Evolutionary conservation across 2,113 vertebrate genomes (phyloP).

Genomic region (Sylvilagus bachmani): DNA sequence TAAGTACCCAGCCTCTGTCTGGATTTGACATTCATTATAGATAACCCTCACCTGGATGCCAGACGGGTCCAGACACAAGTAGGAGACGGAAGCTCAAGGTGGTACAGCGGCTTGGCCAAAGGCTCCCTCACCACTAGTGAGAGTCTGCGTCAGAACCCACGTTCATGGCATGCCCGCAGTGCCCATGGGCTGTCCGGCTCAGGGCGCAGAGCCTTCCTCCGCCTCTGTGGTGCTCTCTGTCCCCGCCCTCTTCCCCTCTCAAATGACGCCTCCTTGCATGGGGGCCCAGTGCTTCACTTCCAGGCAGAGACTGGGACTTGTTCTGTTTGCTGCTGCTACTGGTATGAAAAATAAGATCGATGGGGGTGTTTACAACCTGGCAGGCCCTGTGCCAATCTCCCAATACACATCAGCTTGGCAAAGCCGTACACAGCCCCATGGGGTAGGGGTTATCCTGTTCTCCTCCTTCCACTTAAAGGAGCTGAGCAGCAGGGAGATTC

Average conservation of each 20-base stretch:
- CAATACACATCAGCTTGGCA: constrained; percentile 44
- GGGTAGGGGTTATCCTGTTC: constrained; percentile 13
- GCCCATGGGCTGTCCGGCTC: background rate
- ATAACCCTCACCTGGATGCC: background rate
- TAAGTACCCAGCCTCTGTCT: background rate
- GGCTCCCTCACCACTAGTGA: constrained; percentile 5
- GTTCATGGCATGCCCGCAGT: background rate
- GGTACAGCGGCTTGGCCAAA: background rate
- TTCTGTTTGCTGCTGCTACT: constrained; percentile 17
- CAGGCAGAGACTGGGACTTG: background rate
- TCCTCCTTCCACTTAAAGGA: constrained; percentile 58
- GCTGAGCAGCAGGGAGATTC: constrained; percentile 23
- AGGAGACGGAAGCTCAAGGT: background rate
- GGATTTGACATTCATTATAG: background rate
- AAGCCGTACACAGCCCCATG: constrained; percentile 26
- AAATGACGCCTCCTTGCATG: background rate
- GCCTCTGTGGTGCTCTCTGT: background rate
- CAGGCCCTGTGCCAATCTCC: constrained; percentile 28
- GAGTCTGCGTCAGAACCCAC: background rate
- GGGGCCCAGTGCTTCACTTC: background rate
- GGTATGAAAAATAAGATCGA: constrained; percentile 54
- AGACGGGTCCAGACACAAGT: background rate
- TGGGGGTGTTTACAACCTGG: constrained; percentile 43
- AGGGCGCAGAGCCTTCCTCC: background rate
- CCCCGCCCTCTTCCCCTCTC: background rate